phyloP scores from a whole-genome alignment of 35 echinoderm and acorn worm species.

The Nesometra sesokonis region DNA sequence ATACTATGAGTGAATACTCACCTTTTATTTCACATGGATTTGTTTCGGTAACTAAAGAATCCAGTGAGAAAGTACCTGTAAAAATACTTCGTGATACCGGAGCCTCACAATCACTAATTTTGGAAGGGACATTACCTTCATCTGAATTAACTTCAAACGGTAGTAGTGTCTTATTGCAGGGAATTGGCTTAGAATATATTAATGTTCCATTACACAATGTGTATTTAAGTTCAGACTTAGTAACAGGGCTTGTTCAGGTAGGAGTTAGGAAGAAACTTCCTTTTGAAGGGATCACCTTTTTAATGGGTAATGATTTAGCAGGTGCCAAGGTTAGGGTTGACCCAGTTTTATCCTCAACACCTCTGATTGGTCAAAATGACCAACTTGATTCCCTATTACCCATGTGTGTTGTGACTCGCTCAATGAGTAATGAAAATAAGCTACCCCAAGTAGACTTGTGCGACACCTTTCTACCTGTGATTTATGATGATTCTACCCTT shows the following conservation, averaged over 20 bases:
- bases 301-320: background rate
- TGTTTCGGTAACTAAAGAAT: background rate
- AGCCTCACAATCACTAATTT: background rate
- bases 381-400: too few relatives aligned
- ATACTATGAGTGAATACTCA: background rate
- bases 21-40: background rate
- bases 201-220: background rate
- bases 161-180: background rate
- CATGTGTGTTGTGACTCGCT: too few relatives aligned
- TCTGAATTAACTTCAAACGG: background rate
- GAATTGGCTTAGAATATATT: background rate
- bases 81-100: constrained; percentile 1
- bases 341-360: too few relatives aligned
- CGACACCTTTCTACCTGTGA: too few relatives aligned
- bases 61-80: background rate
- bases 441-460: too few relatives aligned
- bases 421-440: too few relatives aligned
- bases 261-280: background rate
- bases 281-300: background rate
- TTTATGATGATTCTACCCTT: too few relatives aligned
- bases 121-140: background rate
- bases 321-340: background rate
- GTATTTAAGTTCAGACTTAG: background rate
- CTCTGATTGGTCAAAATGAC: too few relatives aligned
- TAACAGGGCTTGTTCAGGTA: background rate